Conservation (phyloP, 2,797 vertebrate genomes). For the Odontamblyopus rebecca region DNA sequence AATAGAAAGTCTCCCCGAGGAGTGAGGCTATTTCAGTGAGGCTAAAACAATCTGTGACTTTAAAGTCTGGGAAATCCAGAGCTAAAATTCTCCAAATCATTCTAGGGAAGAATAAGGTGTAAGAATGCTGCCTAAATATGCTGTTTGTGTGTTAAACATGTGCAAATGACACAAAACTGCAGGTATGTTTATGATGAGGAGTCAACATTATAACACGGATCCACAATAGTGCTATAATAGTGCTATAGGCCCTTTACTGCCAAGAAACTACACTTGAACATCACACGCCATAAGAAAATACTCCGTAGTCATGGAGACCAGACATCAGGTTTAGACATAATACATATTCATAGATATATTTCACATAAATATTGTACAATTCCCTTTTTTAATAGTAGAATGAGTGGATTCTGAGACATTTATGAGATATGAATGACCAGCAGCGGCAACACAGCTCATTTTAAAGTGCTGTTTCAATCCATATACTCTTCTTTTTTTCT, state of each 20-base stretch:
- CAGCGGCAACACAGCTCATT: conserved; percentile 14
- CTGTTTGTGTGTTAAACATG: no score
- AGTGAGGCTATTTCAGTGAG: no score
- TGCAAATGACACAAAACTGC: no score
- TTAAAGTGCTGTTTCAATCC: conserved; percentile 64
- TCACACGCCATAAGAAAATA: conserved; percentile 71
- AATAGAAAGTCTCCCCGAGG: no score
- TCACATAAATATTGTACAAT: conserved; percentile 55
- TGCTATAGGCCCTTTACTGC: neutral
- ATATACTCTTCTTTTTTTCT: conserved; percentile 32
- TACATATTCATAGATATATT: conserved; percentile 36
- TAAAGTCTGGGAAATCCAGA: no score
- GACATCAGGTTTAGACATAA: conserved; percentile 35
- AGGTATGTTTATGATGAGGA: no score
- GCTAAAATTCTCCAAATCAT: no score
- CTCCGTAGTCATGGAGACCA: conserved; percentile 51
- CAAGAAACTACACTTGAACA: conserved; percentile 53
- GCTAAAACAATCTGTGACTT: no score
- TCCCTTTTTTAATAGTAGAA: conserved; percentile 44
- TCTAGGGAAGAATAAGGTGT: no score
- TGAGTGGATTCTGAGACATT: conserved; percentile 48
- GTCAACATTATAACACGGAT: no score
- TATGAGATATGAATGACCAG: conserved; percentile 54
- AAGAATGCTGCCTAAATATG: no score
- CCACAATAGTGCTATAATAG: no score